phyloP scores from a whole-genome alignment of 1,140 invertebrate species.

The Neodiprion virginianus region DNA sequence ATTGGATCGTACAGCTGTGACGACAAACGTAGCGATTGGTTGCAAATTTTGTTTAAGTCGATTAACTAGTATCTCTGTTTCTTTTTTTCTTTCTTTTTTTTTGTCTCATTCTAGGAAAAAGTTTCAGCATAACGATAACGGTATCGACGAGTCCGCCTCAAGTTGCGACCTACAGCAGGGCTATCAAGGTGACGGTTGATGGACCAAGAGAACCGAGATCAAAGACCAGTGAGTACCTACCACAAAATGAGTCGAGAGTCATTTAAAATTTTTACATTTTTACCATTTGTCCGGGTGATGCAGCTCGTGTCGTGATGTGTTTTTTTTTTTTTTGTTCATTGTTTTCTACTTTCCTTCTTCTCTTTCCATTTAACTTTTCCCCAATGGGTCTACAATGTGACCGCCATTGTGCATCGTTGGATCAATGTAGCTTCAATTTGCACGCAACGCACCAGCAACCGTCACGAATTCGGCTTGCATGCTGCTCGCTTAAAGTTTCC shows the following conservation, averaged over 20 bases:
- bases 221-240: slow-evolving; percentile 88
- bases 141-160: slow-evolving; percentile 91
- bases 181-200: slow-evolving; percentile 99
- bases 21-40: too few species aligned
- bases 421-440: background rate
- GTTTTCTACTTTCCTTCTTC: too few species aligned
- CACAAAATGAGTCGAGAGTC: background rate
- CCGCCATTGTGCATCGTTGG: background rate
- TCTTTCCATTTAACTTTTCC: too few species aligned
- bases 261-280: background rate
- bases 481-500: background rate
- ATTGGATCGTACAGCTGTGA: too few species aligned
- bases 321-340: too few species aligned
- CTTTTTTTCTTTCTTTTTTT: slow-evolving; percentile 3
- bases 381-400: too few species aligned
- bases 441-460: slow-evolving; percentile 4
- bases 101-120: slow-evolving; percentile 84
- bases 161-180: slow-evolving; percentile 93
- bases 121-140: slow-evolving; percentile 95
- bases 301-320: background rate
- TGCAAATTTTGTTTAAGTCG: too few species aligned
- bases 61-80: background rate
- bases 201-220: slow-evolving; percentile 95
- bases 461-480: background rate
- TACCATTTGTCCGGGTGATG: background rate